Evolutionary conservation across 2,888 invertebrate species (phyloP), one percentile per base, ranked within the genome.

Genomic region (Cactoblastis cactorum): DNA sequence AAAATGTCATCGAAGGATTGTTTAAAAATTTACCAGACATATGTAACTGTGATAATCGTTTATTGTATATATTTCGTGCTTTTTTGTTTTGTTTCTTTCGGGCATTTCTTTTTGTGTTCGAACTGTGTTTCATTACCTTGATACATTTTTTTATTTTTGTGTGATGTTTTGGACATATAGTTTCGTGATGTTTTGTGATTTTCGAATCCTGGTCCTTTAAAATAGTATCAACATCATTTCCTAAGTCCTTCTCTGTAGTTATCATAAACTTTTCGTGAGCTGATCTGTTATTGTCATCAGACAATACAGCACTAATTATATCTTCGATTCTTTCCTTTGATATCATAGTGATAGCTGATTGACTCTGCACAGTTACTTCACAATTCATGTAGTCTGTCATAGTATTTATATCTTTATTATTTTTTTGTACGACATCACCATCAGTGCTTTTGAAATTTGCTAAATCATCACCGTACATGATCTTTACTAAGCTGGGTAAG

Each of bases 401-500:
- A 1, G 73, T 75, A 19, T 12, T 63, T 37, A 59, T 67, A 49
- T 72, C 63, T n/a, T 56, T 54, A 50, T 49, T 58, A 12, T 48
- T 52, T 11, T 38, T 9, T 32, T 14, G 15, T 28, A 49, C 41
- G 15, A 51, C 24, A 39, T 63, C 56, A 37, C 61, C 62, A 33
- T 71, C 63, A 11, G 61, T 62, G 46, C 59, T 64, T 18, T 52
- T 60, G 1, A 63, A 45, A 22, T 68, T 63, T 2, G 53, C 59
- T 11, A 63, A 53, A 47, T 73, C 65, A 47, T 65, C 69, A 8
- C 55, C 64, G 38, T 71, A 80, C 34, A 80, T 67, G 41, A 62
- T 76, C 58, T 69, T 69, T 8, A 80, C 56, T 22, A 80, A 58
- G 53, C 75, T 78, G 2, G 77, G 71, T 52, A 72, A 60, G 4